phyloP scores from a whole-genome alignment of 2,797 vertebrate genomes.

The Heterohyrax brucei region DNA sequence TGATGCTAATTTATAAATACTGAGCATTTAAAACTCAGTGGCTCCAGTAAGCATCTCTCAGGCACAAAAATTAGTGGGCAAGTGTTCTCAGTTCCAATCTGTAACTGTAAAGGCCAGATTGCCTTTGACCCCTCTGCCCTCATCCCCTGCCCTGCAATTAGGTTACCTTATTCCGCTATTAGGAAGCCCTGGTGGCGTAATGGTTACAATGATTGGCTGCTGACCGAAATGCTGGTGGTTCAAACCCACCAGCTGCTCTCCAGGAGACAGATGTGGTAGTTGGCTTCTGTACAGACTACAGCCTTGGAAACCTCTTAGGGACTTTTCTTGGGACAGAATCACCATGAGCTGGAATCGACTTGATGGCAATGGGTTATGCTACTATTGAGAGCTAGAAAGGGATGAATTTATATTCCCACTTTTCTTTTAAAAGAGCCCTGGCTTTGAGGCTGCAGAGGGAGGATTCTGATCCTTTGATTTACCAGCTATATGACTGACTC shows the following conservation, averaged over 20 bases:
- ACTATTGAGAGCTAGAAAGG: slow-evolving; percentile 40
- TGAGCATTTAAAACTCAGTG: slow-evolving; percentile 28
- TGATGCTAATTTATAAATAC: slow-evolving; percentile 49
- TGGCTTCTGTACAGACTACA: too few relatives aligned
- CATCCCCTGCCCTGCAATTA: neutral
- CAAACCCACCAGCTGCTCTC: too few relatives aligned
- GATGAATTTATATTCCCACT: neutral
- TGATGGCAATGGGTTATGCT: too few relatives aligned
- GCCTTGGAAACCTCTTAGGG: too few relatives aligned
- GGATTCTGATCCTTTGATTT: slow-evolving; percentile 52
- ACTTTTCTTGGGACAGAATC: too few relatives aligned
- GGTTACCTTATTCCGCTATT: neutral
- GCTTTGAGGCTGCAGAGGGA: slow-evolving; percentile 2
- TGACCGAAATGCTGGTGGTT: too few relatives aligned
- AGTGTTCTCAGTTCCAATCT: neutral
- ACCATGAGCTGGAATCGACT: too few relatives aligned
- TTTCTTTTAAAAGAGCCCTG: slow-evolving; percentile 36
- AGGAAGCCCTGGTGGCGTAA: too few relatives aligned
- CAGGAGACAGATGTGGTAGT: too few relatives aligned
- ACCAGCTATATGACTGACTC: slow-evolving; percentile 18
- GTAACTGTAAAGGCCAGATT: neutral
- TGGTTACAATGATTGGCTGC: too few relatives aligned
- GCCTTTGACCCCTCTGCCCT: neutral
- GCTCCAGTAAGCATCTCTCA: neutral
- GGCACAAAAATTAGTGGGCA: neutral